Percentiles rank a stretch among this genome's conserved stretches.
Conservation (phyloP, 2,888 invertebrate species). For the Drosophila yooni region DNA sequence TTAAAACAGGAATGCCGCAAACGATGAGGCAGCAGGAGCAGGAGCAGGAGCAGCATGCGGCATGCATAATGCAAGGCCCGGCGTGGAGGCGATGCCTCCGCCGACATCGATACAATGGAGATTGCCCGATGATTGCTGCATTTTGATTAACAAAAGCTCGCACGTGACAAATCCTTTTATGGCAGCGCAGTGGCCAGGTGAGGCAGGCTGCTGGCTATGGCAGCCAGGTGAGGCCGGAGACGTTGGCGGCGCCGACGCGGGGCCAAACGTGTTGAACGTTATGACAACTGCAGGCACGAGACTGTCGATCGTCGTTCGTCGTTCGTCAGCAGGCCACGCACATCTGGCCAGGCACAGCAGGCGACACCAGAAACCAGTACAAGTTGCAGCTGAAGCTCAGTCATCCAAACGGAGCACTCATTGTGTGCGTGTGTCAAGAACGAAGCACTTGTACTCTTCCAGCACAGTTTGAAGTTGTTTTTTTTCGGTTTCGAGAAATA, state of each 20-base stretch:
- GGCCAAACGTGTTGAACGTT: constrained; percentile 81
- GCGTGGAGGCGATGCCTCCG: constrained; percentile 44
- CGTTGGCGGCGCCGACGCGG: constrained; percentile 43
- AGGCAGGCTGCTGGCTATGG: neutral
- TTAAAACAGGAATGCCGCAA: constrained; percentile 81
- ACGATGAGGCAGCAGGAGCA: constrained; percentile 8
- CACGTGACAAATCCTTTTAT: constrained; percentile 85
- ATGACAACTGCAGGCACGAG: constrained; percentile 80
- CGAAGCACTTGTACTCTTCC: constrained; percentile 57
- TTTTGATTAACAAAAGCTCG: constrained; percentile 84
- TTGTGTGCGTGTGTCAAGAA: neutral
- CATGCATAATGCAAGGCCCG: constrained; percentile 71
- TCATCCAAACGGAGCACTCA: constrained; percentile 10
- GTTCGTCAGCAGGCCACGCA: constrained; percentile 29
- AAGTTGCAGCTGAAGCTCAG: constrained; percentile 40
- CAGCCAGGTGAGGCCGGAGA: constrained; percentile 9
- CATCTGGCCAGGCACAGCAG: constrained; percentile 72
- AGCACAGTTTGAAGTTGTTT: neutral
- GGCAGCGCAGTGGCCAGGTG: constrained; percentile 66
- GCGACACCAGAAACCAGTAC: constrained; percentile 47
- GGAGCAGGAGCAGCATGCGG: constrained; percentile 40
- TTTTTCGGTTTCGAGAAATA: neutral
- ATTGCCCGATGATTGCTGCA: constrained; percentile 84
- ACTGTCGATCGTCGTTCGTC: constrained; percentile 43
- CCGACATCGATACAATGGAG: constrained; percentile 67